A percentile compares a stretch with the other conserved stretches of the same genome.
Conservation (phyloP, 2,797 vertebrate species). For the Rhinoraja longicauda region DNA sequence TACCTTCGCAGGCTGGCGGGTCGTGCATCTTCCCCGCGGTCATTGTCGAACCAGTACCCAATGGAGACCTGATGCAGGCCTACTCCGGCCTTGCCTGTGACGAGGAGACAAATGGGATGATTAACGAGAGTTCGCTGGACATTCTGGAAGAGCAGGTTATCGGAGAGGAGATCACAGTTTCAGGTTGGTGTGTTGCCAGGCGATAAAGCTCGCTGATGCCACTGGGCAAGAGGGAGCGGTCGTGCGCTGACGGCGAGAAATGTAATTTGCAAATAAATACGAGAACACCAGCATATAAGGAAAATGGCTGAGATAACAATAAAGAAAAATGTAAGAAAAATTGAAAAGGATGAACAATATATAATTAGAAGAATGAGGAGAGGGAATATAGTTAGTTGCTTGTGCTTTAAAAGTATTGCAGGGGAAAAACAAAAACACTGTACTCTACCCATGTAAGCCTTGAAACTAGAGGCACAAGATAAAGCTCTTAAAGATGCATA, state of each 20-base stretch:
- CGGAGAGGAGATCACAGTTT: constrained; percentile 68
- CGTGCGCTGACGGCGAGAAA: background rate
- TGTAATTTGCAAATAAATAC: constrained; percentile 4
- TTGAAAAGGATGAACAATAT: background rate
- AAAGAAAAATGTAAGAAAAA: background rate
- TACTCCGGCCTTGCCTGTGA: constrained; percentile 77
- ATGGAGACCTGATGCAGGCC: constrained; percentile 72
- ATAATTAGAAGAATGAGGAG: background rate
- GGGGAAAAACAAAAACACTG: background rate
- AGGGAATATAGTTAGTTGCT: background rate
- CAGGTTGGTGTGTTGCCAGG: constrained; percentile 61
- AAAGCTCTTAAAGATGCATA: background rate
- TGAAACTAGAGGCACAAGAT: background rate
- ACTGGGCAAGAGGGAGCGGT: background rate
- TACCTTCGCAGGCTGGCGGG: constrained; percentile 63
- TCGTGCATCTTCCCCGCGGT: constrained; percentile 80
- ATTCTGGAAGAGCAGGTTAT: constrained; percentile 70
- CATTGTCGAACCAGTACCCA: constrained; percentile 85
- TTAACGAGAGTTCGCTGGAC: constrained; percentile 67
- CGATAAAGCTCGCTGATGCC: background rate
- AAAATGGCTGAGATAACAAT: background rate
- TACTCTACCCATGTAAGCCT: background rate
- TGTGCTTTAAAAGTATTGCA: background rate
- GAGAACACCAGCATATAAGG: background rate
- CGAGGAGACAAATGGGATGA: constrained; percentile 69